Percentiles rank a stretch among this genome's conserved stretches.
phyloP scores from a whole-genome alignment of 2,113 vertebrate genomes.

The Melanerpes formicivorus region DNA sequence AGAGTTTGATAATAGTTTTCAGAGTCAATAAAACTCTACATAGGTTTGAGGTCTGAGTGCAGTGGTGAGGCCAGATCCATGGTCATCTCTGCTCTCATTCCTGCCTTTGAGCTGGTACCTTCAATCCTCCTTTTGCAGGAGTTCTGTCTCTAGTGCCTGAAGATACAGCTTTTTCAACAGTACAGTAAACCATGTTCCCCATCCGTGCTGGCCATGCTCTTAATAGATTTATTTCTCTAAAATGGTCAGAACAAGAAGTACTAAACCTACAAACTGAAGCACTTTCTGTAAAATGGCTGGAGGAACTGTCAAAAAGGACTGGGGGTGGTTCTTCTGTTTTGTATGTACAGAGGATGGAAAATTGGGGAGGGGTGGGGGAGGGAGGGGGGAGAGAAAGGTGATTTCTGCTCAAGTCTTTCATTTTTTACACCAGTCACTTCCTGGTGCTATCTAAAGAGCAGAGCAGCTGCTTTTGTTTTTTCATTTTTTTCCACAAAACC shows the following conservation, averaged over 20 bases:
- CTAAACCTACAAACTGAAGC: background rate
- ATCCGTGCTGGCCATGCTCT: background rate
- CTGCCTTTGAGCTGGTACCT: background rate
- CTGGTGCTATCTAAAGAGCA: background rate
- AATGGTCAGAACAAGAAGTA: background rate
- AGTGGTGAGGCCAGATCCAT: rapidly evolving
- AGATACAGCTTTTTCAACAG: background rate
- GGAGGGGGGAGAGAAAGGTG: background rate
- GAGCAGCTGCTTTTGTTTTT: background rate
- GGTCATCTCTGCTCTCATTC: background rate
- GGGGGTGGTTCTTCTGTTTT: background rate
- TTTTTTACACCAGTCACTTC: background rate
- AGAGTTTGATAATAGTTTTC: background rate
- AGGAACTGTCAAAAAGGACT: background rate
- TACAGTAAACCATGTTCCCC: background rate
- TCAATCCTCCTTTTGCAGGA: background rate
- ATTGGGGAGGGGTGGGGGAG: background rate
- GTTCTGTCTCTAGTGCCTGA: background rate
- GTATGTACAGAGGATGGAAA: background rate
- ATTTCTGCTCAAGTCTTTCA: background rate
- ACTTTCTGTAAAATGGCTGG: background rate
- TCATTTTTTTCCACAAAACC: background rate
- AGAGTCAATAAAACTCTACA: background rate
- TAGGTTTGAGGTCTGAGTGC: background rate
- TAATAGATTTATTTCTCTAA: background rate